Base-by-base conservation (phyloP, 2,888 invertebrate genomes). In the Xestoiulus laeticollis region DNA sequence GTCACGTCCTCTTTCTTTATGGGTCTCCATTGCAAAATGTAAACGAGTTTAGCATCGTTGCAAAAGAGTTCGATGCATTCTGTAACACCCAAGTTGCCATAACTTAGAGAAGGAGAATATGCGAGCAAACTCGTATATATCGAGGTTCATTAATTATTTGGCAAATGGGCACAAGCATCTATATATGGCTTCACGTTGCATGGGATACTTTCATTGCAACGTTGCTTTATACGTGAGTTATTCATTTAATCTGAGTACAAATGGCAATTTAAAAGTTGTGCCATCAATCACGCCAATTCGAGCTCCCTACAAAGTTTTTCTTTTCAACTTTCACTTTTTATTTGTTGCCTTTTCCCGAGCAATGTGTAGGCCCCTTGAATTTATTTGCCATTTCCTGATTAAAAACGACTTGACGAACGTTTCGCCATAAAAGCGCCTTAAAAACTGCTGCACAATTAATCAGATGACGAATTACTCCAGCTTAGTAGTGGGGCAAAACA, bases 101-200 rank as follows among this genome's bases (percentile, higher is more conserved):
- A 53, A 53, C 53, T 53, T 53, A 53, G 16, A 53, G n/a, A 53
- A 19, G n/a, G 19, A 53, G 38, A 53, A 53, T 53, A n/a, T 53
- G n/a, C 16, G 53, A 2, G n/a, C 53, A 53, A 19, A n/a, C 53
- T n/a, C 53, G 53, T 53, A 53, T 53, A 1, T 3, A n/a, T 53
- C n/a, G n/a, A 53, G 53, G n/a, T n/a, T 53, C 53, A 53, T 53
- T 53, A 53, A n/a, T 53, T 53, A 53, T 53, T 53, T 53, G 53
- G 53, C 53, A 19, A 53, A 53, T 53, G n/a, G n/a, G 53, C 53
- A 53, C 19, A 53, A 16, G 53, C 53, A 19, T 16, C 16, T n/a
- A n/a, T 53, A 19, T 19, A 19, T 16, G 48, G 1, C 53, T 53
- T n/a, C 53, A 53, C 53, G n/a, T 53, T 53, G n/a, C n/a, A n/a